Evolutionary conservation across 2,113 vertebrate genomes (phyloP), one percentile per base, ranked within the genome.

Genomic region (Ophiodon elongatus): DNA sequence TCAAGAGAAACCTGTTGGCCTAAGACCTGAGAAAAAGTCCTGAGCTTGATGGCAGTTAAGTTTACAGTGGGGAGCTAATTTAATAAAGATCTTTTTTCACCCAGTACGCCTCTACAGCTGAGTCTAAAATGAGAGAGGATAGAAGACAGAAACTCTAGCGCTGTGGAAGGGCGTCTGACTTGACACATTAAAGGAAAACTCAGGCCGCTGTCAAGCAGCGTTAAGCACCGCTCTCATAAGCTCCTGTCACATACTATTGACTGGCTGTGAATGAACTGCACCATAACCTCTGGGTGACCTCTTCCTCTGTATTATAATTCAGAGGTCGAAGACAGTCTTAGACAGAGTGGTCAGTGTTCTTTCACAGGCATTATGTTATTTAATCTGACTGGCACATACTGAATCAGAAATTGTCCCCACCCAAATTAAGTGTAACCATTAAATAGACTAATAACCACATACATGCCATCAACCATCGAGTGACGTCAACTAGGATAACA

Each of bases 1-100:
- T 88, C 62, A 83, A 79, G 43, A 69, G 66, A 84, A 74, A 85
- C 70, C 70, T 85, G 69, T 84, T 91, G 85, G 85, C 89, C 19
- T 50, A 5, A 79, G 85, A 92, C 52, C 86, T 80, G 76, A 88
- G 77, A 79, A 85, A 84, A 90, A 63, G 47, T 21, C 68, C n/a
- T 31, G 39, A 39, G 52, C 66, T 73, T 75, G 82, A 90, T 86
- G 84, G 86, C 71, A 85, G 81, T 83, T 85, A 89, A 78, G 70
- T 82, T 90, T 85, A 83, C 79, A 82, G 89, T 84, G 69, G 84
- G 79, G 59, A 82, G 86, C 80, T 91, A 92, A 94, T 92, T 93
- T 81, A 91, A 93, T 94, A 93, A 92, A 89, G 89, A 81, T 93
- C 72, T 67, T 74, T 83, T 92, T 93, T 81, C 85, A 83, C 39